Evolutionary conservation across 35 echinoderm and acorn worm genomes (phyloP).

Genomic region (Diadema setosum): DNA sequence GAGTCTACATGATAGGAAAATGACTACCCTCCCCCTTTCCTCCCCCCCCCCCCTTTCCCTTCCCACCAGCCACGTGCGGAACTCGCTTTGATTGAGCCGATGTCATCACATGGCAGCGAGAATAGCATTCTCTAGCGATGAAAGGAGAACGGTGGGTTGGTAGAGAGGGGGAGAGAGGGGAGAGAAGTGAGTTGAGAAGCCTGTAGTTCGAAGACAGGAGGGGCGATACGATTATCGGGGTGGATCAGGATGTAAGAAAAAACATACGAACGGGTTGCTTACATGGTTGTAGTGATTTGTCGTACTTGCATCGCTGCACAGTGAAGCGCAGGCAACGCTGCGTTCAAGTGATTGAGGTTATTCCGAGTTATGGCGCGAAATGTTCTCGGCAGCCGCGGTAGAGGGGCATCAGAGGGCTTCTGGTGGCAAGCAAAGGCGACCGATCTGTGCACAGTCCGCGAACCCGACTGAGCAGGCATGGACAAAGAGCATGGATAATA

Average conservation of each 20-base stretch:
- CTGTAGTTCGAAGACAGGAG: not conserved
- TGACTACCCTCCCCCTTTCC: too few species aligned
- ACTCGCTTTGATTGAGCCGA: not conserved
- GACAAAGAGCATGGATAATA: not conserved
- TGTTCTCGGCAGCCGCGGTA: not conserved
- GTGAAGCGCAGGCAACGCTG: not conserved
- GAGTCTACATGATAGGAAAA: too few species aligned
- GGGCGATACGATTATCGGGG: not conserved
- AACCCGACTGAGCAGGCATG: conserved; percentile 1
- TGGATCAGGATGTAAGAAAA: not conserved
- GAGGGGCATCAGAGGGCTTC: not conserved
- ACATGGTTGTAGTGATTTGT: not conserved
- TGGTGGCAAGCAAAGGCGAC: not conserved
- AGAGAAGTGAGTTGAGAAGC: not conserved
- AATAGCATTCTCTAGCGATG: too few species aligned
- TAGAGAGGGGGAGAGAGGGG: not conserved
- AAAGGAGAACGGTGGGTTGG: not conserved
- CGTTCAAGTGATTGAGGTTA: not conserved
- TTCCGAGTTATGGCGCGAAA: not conserved
- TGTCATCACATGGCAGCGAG: too few species aligned
- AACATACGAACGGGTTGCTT: not conserved
- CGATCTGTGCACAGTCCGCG: not conserved
- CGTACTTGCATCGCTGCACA: conserved; percentile 24
- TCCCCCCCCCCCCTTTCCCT: too few species aligned
- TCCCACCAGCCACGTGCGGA: not conserved